These are phyloP conservation scores for Cochlearius cochlearius DNA, from an alignment of 2,113 vertebrate species.

Conservation along the genomic window DNA sequence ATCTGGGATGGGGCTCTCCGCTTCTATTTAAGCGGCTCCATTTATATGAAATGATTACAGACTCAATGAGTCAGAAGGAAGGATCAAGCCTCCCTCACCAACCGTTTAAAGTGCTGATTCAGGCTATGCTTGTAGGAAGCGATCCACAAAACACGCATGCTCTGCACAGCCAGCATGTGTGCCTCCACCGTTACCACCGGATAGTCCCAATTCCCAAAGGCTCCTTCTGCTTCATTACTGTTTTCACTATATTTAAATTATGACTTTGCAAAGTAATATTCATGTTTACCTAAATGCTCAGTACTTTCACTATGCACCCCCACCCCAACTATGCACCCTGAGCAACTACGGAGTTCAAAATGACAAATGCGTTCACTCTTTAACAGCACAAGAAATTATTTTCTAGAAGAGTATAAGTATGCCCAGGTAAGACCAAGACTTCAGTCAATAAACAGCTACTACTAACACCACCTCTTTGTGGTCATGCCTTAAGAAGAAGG, in stretches of 20 bases:
- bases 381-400: background rate
- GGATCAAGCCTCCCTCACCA: background rate
- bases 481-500: background rate
- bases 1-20: background rate
- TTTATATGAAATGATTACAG: background rate
- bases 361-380: background rate
- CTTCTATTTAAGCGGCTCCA: background rate
- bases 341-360: background rate
- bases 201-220: background rate
- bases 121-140: background rate
- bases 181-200: accelerated
- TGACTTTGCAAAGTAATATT: background rate
- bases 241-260: background rate
- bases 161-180: accelerated
- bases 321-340: background rate
- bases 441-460: background rate
- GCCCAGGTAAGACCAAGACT: background rate
- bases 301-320: background rate
- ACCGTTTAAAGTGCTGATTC: accelerated
- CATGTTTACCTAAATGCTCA: background rate
- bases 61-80: background rate
- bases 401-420: background rate
- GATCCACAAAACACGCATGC: accelerated
- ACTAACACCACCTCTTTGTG: background rate
- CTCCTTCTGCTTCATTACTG: background rate